Evolutionary conservation across 2,888 invertebrate genomes (phyloP).

Genomic region (Synanthedon myopaeformis): DNA sequence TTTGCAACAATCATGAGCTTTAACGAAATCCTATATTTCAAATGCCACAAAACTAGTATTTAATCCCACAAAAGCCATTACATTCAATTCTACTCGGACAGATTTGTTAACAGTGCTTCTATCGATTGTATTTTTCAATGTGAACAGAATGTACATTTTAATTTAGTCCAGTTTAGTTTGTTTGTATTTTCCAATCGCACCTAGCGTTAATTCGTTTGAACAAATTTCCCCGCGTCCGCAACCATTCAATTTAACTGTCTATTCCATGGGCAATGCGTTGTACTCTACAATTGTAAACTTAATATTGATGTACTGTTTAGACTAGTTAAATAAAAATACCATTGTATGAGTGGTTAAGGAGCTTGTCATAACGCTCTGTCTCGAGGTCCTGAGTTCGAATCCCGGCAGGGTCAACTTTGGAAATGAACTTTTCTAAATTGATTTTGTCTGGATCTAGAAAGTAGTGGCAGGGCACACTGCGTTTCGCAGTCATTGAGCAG

Average conservation of each 20-base stretch:
- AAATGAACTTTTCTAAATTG: no score
- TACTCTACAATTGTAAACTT: constrained; percentile 8
- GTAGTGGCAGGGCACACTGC: no score
- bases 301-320: neutral
- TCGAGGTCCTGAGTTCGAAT: no score
- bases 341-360: no score
- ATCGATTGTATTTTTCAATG: neutral
- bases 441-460: no score
- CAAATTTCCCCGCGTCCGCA: constrained; percentile 42
- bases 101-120: neutral
- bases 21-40: neutral
- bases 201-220: constrained; percentile 57
- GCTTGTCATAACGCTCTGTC: no score
- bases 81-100: constrained; percentile 12
- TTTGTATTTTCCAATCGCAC: constrained; percentile 55
- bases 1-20: neutral
- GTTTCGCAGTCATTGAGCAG: no score
- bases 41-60: neutral
- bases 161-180: constrained; percentile 10
- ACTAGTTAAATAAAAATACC: no score
- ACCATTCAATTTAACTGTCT: constrained; percentile 25
- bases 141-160: neutral
- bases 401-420: no score
- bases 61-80: neutral
- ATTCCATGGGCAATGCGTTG: constrained; percentile 18